Conservation (phyloP, 37 sponge, comb jelly and placozoan species). For the Eunapius fragilis region DNA sequence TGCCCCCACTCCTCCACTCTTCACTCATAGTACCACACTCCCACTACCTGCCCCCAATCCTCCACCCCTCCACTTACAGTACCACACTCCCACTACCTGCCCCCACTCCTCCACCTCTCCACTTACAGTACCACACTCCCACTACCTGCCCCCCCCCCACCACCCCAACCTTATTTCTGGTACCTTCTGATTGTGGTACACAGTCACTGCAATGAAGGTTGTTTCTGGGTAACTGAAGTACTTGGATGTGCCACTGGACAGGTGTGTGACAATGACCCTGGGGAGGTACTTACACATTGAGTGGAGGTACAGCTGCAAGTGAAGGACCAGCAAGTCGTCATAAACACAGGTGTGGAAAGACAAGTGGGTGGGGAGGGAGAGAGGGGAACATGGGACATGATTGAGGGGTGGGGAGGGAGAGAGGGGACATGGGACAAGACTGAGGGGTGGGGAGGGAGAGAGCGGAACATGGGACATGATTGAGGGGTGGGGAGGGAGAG, state of each 20-base stretch:
- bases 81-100: no score
- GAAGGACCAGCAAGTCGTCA: background rate
- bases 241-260: background rate
- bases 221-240: constrained; percentile 54
- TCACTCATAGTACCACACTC: no score
- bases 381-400: no score
- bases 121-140: background rate
- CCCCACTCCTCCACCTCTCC: no score
- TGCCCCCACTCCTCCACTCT: no score
- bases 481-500: no score
- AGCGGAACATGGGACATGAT: no score
- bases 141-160: background rate
- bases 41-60: no score
- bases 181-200: constrained; percentile 35
- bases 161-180: background rate
- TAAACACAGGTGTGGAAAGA: no score
- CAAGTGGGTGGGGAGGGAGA: no score
- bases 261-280: constrained; percentile 4
- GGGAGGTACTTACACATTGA: constrained; percentile 62
- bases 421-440: background rate
- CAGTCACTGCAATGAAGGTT: constrained; percentile 53
- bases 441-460: no score
- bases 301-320: constrained; percentile 34
- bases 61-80: no score
- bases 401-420: background rate